Evolutionary conservation across 1,140 invertebrate species (phyloP).

Genomic region (Dendrolimus punctatus): DNA sequence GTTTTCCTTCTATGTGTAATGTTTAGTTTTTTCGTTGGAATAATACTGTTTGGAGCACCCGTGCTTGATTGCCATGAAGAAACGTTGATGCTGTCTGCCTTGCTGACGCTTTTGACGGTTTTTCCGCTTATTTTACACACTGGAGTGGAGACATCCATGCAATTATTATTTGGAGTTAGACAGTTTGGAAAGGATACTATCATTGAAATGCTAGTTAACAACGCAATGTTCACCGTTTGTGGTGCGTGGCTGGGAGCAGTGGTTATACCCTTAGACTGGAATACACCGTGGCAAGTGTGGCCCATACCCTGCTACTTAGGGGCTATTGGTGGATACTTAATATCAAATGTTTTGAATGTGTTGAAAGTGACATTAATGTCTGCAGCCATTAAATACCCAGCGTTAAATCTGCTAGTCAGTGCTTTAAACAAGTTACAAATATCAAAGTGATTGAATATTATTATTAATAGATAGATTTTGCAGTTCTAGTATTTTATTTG

Average conservation of each 20-base stretch:
- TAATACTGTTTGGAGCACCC: slow-evolving; percentile 85
- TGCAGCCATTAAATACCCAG: slow-evolving; percentile 44
- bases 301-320: slow-evolving; percentile 84
- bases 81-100: slow-evolving; percentile 80
- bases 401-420: slow-evolving; percentile 39
- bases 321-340: slow-evolving; percentile 76
- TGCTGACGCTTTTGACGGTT: slow-evolving; percentile 78
- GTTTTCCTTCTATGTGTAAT: slow-evolving; percentile 48
- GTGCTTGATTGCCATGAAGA: slow-evolving; percentile 77
- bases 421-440: slow-evolving; percentile 41
- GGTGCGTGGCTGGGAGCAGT: slow-evolving; percentile 92
- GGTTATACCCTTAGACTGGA: slow-evolving; percentile 94
- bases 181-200: slow-evolving; percentile 66
- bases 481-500: not conserved
- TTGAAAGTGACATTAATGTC: slow-evolving; percentile 45
- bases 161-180: slow-evolving; percentile 70
- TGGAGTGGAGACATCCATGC: slow-evolving; percentile 72
- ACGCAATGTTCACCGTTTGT: slow-evolving; percentile 76
- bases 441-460: slow-evolving; percentile 27
- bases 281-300: slow-evolving; percentile 90
- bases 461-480: slow-evolving; percentile 11
- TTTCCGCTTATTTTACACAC: slow-evolving; percentile 76
- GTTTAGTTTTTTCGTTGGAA: slow-evolving; percentile 73
- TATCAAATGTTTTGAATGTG: slow-evolving; percentile 73
- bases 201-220: slow-evolving; percentile 73